Base-by-base conservation (phyloP, 1,140 invertebrate genomes). In the Hyposmocoma kahamanoa region DNA sequence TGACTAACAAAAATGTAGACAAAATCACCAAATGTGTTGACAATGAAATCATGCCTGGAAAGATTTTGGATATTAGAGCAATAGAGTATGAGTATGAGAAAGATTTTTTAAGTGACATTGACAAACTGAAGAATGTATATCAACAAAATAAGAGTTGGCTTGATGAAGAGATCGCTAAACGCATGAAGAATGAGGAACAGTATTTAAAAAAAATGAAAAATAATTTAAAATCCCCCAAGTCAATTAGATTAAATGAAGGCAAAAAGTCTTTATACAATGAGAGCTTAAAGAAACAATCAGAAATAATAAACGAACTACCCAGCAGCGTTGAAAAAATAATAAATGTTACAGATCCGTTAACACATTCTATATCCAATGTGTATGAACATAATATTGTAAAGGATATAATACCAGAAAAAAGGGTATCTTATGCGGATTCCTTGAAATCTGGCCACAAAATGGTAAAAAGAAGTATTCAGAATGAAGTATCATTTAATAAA, bases 21-120 rank as follows among this genome's bases (percentile, higher is more conserved):
- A 76, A 66, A 56, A 42, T 59, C 19, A 71, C 69, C 17, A 84
- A 79, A 66, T 82, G 78, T 60, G 63, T 82, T 50, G 81, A 84
- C 61, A 53, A 58, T 24, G 59, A 62, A 26, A 52, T 50, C 28
- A 61, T 58, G 26, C 9, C 36, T 38, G 50, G 62, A 8, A 72
- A 64, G 34, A 46, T 53, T 36, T 26, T 62, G 0, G 64, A 67
- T 5, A 47, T 36, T 44, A 52, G 69, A 47, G 36, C 62, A 15
- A 42, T 53, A 24, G 62, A 70, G 53, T 62, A 61, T 22, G 42
- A 59, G 42, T 68, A 53, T 53, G 79, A 73, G 72, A 77, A 72
- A 56, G 72, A 79, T 22, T 76, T 76, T 65, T 21, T 72, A 39
- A 58, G 45, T 44, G 72, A 78, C 34, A 55, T 80, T 36, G 56